Evolutionary conservation across 2,113 vertebrate genomes (phyloP).

Genomic region (Corythoichthys intestinalis): DNA sequence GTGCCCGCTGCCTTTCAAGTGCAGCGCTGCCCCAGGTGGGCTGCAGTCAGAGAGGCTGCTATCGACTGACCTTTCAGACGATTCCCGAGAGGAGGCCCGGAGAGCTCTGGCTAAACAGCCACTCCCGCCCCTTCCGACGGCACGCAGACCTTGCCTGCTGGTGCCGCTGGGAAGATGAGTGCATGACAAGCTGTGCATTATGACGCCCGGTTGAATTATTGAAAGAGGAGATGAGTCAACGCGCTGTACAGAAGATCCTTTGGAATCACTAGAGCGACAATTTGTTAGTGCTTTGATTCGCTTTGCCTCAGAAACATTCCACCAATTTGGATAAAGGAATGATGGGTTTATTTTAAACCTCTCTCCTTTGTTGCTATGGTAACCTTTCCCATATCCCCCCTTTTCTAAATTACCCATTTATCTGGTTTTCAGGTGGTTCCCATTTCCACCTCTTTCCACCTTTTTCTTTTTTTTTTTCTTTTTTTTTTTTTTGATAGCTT

Average conservation of each 20-base stretch:
- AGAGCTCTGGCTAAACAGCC: neutral
- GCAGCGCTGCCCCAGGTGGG: neutral
- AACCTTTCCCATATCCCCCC: conserved; percentile 57
- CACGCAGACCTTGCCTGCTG: neutral
- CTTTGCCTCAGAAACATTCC: neutral
- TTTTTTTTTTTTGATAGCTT: neutral
- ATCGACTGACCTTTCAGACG: conserved; percentile 33
- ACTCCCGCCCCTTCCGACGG: conserved; percentile 11
- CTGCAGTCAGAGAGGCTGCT: conserved; percentile 7
- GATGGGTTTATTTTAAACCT: conserved; percentile 64
- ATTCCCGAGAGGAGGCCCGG: conserved; percentile 19
- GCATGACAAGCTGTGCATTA: conserved; percentile 29
- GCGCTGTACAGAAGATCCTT: conserved; percentile 36
- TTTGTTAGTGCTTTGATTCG: conserved; percentile 16
- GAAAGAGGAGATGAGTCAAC: conserved; percentile 41
- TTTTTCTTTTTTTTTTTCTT: neutral
- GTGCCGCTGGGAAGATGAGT: conserved; percentile 33
- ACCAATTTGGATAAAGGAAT: neutral
- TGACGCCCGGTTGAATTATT: conserved; percentile 47
- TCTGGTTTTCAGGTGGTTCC: conserved; percentile 48
- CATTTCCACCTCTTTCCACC: conserved; percentile 34
- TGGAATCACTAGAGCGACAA: conserved; percentile 42
- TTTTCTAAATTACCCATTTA: conserved; percentile 58
- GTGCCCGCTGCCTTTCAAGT: neutral
- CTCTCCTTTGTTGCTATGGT: conserved; percentile 74